Evolutionary conservation across 2,113 vertebrate species (phyloP).

Genomic region (Nansenia antarctica): DNA sequence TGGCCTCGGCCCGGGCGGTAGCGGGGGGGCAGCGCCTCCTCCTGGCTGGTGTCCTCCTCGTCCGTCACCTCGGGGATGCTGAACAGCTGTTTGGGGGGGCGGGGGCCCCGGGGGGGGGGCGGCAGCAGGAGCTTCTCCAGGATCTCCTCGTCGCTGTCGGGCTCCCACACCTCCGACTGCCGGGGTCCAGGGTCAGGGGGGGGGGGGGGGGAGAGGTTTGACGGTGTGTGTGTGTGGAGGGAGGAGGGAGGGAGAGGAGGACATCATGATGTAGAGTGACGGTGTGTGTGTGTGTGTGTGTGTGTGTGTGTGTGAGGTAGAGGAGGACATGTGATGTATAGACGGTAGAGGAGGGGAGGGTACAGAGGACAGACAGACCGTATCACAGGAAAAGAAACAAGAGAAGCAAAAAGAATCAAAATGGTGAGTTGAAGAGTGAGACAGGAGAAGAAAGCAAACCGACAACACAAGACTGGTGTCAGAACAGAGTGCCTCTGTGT

Average conservation of each 20-base stretch:
- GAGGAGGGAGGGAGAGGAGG: constrained; percentile 4
- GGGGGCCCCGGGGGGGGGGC: constrained; percentile 68
- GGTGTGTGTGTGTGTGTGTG: not conserved
- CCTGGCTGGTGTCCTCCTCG: constrained; percentile 81
- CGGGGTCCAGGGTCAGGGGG: constrained; percentile 11
- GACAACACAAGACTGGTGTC: not conserved
- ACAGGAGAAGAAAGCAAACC: constrained; percentile 19
- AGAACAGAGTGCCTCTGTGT: not conserved
- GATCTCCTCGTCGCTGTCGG: constrained; percentile 93
- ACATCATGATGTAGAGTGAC: constrained; percentile 1
- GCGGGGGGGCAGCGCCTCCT: constrained; percentile 59
- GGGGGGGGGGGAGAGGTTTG: not conserved
- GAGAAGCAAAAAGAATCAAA: constrained; percentile 48
- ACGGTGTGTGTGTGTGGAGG: not conserved
- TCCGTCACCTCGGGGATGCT: constrained; percentile 90
- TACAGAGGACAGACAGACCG: constrained; percentile 31
- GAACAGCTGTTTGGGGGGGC: constrained; percentile 81
- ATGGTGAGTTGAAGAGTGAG: constrained; percentile 23
- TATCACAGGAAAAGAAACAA: constrained; percentile 53
- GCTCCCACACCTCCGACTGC: constrained; percentile 78
- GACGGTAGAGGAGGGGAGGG: constrained; percentile 35
- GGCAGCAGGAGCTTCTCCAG: constrained; percentile 89
- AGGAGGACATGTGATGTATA: constrained; percentile 12
- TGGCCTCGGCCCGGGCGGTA: not conserved
- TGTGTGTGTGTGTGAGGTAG: not conserved